These are phyloP conservation scores for Wasmannia auropunctata DNA, from an alignment of 1,140 invertebrate species.

Conservation along the genomic window DNA sequence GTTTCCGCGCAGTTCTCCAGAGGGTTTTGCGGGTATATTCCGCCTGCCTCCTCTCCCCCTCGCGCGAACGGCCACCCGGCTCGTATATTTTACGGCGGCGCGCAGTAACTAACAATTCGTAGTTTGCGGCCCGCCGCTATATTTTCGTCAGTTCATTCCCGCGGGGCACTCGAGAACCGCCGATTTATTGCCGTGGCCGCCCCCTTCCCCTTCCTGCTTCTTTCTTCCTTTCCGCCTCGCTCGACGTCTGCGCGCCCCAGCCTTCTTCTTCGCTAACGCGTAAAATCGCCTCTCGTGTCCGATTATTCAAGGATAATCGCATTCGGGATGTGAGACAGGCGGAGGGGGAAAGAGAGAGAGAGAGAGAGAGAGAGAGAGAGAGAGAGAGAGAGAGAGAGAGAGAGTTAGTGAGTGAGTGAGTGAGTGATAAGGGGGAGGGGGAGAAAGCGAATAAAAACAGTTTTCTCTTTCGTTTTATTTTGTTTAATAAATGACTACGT, in stretches of 20 bases:
- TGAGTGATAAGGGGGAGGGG: too few relatives aligned
- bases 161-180: conserved; percentile 65
- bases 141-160: conserved; percentile 78
- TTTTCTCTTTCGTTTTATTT: background rate
- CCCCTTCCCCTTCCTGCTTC: background rate
- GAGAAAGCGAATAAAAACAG: background rate
- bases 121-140: conserved; percentile 76
- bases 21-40: conserved; percentile 73
- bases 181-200: conserved; percentile 65
- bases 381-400: too few relatives aligned
- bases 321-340: background rate
- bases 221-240: background rate
- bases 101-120: conserved; percentile 80
- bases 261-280: conserved; percentile 46
- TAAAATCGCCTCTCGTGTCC: conserved; percentile 23
- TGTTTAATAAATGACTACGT: background rate
- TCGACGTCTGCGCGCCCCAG: background rate
- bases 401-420: too few relatives aligned
- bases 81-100: conserved; percentile 73
- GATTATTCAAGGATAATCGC: conserved; percentile 54
- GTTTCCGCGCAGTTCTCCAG: conserved; percentile 40
- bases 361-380: too few relatives aligned
- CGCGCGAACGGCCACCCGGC: conserved; percentile 69
- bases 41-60: too few relatives aligned
- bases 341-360: too few relatives aligned